Conservation (phyloP, 2,888 invertebrate genomes). For the Zygogramma bicolorata region DNA sequence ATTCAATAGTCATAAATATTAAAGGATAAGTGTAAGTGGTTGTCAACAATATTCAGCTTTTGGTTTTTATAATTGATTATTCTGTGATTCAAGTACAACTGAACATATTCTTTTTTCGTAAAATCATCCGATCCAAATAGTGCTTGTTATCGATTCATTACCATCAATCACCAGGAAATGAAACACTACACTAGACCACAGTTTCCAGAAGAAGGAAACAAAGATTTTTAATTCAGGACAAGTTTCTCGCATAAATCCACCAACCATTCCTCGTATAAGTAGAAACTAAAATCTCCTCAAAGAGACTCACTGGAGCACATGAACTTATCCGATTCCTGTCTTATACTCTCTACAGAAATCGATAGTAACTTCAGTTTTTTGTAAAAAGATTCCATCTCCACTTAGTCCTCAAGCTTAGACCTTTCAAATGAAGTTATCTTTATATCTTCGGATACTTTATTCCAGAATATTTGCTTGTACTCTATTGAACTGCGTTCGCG, state of each 20-base stretch:
- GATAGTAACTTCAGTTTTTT: neutral
- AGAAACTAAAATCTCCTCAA: neutral
- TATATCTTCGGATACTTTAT: neutral
- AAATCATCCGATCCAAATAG: too few species aligned
- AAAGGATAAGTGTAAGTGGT: too few species aligned
- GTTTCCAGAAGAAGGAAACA: neutral
- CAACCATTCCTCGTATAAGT: neutral
- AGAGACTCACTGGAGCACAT: neutral
- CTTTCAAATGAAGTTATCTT: constrained; percentile 2
- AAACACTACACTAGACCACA: too few species aligned
- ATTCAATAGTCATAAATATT: too few species aligned
- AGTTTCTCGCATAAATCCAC: neutral
- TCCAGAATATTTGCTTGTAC: neutral
- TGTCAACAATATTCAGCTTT: too few species aligned
- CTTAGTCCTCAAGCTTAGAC: neutral
- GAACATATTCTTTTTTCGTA: too few species aligned
- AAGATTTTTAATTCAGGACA: neutral
- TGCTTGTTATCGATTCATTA: too few species aligned
- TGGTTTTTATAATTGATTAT: too few species aligned
- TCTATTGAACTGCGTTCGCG: neutral
- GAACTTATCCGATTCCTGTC: neutral
- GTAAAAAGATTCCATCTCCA: neutral
- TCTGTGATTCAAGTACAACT: too few species aligned
- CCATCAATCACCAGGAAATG: too few species aligned
- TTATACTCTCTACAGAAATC: neutral